These are phyloP conservation scores for Australoheros facetus DNA, from an alignment of 2,797 vertebrate genomes.

Conservation along the genomic window DNA sequence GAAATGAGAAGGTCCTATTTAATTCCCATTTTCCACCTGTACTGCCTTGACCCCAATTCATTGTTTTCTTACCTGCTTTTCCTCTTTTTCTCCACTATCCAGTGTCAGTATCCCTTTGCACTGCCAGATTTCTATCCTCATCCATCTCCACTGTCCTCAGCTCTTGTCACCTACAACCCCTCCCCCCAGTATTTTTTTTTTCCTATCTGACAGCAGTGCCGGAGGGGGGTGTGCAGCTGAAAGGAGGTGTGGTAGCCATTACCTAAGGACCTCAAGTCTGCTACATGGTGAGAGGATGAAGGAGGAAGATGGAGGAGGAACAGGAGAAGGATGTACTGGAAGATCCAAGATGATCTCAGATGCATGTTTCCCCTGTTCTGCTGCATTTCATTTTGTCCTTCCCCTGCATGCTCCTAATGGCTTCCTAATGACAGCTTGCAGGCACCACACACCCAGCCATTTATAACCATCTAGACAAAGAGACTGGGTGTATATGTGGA, in stretches of 20 bases:
- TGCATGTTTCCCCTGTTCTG: conserved; percentile 65
- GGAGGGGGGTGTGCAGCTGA: conserved; percentile 63
- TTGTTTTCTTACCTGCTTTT: neutral
- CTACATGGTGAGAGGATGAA: conserved; percentile 74
- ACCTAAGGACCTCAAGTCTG: conserved; percentile 66
- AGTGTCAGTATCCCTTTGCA: conserved; percentile 37
- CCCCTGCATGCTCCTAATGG: conserved; percentile 76
- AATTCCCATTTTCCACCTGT: conserved; percentile 23
- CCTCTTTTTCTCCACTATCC: conserved; percentile 8
- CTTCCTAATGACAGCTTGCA: conserved; percentile 81
- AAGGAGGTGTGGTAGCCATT: conserved; percentile 77
- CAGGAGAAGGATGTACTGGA: conserved; percentile 39
- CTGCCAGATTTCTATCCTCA: conserved; percentile 50
- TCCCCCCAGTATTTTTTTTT: conserved; percentile 53
- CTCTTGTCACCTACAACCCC: conserved; percentile 37
- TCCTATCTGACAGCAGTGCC: conserved; percentile 61
- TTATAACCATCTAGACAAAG: conserved; percentile 72
- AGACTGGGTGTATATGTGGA: conserved; percentile 35
- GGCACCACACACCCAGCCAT: conserved; percentile 75
- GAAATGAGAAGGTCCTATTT: conserved; percentile 45
- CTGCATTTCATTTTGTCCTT: conserved; percentile 63
- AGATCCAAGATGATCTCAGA: conserved; percentile 62
- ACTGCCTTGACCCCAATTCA: neutral
- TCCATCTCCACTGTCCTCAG: conserved; percentile 52
- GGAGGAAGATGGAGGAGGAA: conserved; percentile 35